Percentiles rank a stretch among this genome's conserved stretches.
Conservation (phyloP, 1,140 invertebrate genomes). For the Platyura marginata region DNA sequence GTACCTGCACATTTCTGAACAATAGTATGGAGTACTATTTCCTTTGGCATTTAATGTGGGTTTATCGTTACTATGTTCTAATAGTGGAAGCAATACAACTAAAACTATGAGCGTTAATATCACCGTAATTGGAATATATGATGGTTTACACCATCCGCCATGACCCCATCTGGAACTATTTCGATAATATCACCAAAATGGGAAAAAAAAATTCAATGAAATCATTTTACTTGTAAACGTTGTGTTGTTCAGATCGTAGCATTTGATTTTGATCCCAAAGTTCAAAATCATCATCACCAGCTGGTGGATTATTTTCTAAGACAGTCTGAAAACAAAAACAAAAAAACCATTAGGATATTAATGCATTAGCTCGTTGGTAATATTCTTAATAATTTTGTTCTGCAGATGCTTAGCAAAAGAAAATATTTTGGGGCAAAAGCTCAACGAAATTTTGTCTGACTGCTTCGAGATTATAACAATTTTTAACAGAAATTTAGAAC, state of each 20-base stretch:
- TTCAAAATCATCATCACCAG: slow-evolving; percentile 32
- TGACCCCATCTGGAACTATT: slow-evolving; percentile 21
- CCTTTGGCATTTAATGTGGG: not conserved
- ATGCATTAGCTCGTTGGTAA: no score
- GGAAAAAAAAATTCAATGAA: no score
- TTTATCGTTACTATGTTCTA: slow-evolving; percentile 33
- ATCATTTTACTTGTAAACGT: slow-evolving; percentile 7
- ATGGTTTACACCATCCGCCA: slow-evolving; percentile 44
- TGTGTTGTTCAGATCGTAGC: slow-evolving; percentile 31
- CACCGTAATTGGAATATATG: slow-evolving; percentile 60
- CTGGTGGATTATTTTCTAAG: slow-evolving; percentile 7
- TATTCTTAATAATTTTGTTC: no score
- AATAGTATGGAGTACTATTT: not conserved
- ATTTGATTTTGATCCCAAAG: slow-evolving; percentile 36
- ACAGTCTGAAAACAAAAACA: slow-evolving; percentile 3
- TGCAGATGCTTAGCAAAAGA: no score
- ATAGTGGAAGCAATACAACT: slow-evolving; percentile 52
- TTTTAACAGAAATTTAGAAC: no score
- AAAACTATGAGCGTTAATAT: slow-evolving; percentile 55
- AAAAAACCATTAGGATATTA: no score
- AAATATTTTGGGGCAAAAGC: no score
- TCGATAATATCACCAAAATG: not conserved
- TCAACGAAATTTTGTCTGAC: no score
- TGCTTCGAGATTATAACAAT: no score
- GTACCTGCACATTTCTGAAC: slow-evolving; percentile 2